Evolutionary conservation across 2,888 invertebrate species (phyloP), one percentile per base, ranked within the genome.

Genomic region (Nematopogon swammerdamellus): DNA sequence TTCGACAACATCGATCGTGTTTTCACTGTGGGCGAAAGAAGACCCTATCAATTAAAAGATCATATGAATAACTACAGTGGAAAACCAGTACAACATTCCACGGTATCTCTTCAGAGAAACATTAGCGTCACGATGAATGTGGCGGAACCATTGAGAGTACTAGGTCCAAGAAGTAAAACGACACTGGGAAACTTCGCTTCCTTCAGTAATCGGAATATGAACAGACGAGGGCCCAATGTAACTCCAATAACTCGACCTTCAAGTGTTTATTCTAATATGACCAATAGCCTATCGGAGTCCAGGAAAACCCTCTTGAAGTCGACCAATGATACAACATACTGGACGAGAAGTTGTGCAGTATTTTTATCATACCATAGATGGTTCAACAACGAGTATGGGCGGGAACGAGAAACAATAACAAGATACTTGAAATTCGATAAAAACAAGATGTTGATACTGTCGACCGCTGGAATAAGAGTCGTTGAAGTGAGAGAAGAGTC

Each of bases 1-100:
- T 94, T 93, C 65, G 92, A 93, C 66, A 88, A 91, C 58, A 83
- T 94, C 49, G 86, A 91, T 62, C 82, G 87, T 51, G 87, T 92
- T 30, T 92, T 94, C 62, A 80, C 85, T n/a, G 80, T 84, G 3
- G 82, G 82, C 16, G 82, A 84, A 53, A 80, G 80, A 56, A 75
- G 68, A 57, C 68, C 73, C 36, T 57, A 65, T 45, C 53, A 79
- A 54, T 56, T 65, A 36, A 77, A 74, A 63, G 83, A 84, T 57
- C 76, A 69, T 45, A 83, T 83, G 72, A 82, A 83, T 51, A 84
- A 84, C 60, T 77, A 76, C 30, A 80, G 72, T 54, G 80, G 82
- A 44, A 81, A 83, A 59, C 83, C 83, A 52, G 84, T 84, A 18
- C 85, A 84, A 59, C 85, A 85, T 65, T 82, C 84, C 8, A 85